Base-by-base conservation (phyloP, 2,888 invertebrate species). In the Fissipunctia ypsillon region DNA sequence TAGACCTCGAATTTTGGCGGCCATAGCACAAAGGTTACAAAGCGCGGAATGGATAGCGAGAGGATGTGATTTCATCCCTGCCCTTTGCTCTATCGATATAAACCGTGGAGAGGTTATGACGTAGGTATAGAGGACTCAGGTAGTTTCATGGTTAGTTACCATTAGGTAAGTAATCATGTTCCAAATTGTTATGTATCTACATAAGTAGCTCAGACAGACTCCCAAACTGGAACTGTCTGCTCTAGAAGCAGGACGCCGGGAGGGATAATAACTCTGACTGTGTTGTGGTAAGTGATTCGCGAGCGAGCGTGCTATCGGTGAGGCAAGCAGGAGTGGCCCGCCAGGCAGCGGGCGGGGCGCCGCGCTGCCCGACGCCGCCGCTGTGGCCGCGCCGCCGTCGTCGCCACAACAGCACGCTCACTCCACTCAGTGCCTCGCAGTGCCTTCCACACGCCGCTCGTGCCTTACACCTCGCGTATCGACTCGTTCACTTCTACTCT, bases 371-470 rank as follows among this genome's bases (percentile, higher is more conserved):
- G n/a, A n/a, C n/a, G 78, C 83, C 63, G 56, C 69, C 78, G 75
- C 69, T 67, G 38, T 35, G 81, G 81, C 80, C 76, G 38, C 69
- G 28, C 56, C 54, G 25, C 54, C 80, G 76, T 78, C 80, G 73
- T 61, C 76, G 74, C 60, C 80, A 68, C 73, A 41, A 67, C 73
- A 76, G 60, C 74, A 70, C 84, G 77, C 84, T 61, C 80, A 57
- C 72, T 82, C 92, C 80, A 57, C 72, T 82, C 92, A 94, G 94
- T 94, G 86, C 90, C 91, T 87, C 92, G 91, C 90, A 81, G 94
- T 91, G 93, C 94, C 94, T 94, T 90, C 87, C 69, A 73, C 88
- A 81, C 78, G 88, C 86, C 91, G 84, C 93, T 85, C 93, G 95
- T 93, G 92, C 92, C 90, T 92, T 91, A 84, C 54, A 69, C 43